Percentiles rank a stretch among this genome's conserved stretches.
phyloP scores from a whole-genome alignment of 2,113 vertebrate species.

The Tyrannus savana region DNA sequence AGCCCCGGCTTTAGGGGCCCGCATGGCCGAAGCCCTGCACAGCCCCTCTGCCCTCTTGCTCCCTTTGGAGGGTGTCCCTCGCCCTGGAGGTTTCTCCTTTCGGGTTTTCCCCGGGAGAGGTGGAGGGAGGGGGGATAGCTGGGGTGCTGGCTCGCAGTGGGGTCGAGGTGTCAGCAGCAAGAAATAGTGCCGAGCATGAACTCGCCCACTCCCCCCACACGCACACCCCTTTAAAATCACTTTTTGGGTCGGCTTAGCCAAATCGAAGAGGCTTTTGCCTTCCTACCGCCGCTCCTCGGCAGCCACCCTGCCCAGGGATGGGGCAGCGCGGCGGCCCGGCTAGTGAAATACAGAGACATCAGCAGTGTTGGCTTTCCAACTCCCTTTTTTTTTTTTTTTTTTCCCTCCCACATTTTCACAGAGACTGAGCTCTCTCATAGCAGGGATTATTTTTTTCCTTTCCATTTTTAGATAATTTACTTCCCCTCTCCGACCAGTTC shows the following conservation, averaged over 20 bases:
- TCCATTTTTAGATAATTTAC: neutral
- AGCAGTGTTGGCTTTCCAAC: neutral
- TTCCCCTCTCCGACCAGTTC: neutral
- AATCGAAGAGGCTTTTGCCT: neutral
- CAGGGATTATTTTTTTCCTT: neutral
- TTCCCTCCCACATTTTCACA: neutral
- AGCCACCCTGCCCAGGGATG: neutral
- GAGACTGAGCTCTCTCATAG: neutral
- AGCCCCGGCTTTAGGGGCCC: neutral
- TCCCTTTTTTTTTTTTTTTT: neutral
- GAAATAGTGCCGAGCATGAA: constrained; percentile 32
- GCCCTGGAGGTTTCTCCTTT: neutral
- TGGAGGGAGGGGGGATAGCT: neutral
- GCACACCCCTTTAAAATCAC: neutral
- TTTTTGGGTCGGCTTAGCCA: neutral
- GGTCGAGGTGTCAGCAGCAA: constrained; percentile 47
- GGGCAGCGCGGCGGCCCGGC: neutral
- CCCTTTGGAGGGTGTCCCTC: neutral
- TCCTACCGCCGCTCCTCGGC: neutral
- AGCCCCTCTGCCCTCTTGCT: neutral
- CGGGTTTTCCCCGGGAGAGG: neutral
- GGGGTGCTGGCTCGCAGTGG: constrained; percentile 1
- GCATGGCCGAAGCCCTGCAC: neutral
- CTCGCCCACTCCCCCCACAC: neutral
- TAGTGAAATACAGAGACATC: neutral